Conservation (phyloP, 2,888 invertebrate genomes). For the Lysandra bellargus region DNA sequence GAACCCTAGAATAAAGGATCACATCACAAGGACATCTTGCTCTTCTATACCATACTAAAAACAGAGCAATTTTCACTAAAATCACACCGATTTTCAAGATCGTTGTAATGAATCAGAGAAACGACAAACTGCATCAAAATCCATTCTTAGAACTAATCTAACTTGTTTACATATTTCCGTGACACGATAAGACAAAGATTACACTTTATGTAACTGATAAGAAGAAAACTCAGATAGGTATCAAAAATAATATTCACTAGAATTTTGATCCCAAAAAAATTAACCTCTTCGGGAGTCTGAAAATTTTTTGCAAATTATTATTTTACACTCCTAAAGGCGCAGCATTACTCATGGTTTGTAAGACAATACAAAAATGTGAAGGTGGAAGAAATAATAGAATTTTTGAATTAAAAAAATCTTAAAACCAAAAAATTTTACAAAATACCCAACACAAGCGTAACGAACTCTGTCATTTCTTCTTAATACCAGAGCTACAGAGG, state of each 20-base stretch:
- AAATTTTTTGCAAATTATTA: not conserved
- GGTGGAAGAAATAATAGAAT: too few species aligned
- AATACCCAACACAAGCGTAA: not conserved
- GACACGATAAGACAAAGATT: not conserved
- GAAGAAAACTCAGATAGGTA: not conserved
- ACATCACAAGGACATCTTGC: too few species aligned
- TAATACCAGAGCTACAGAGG: not conserved
- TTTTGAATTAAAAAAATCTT: too few species aligned
- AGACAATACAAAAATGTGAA: too few species aligned
- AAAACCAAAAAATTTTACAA: not conserved
- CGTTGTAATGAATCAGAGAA: not conserved
- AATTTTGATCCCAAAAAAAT: not conserved
- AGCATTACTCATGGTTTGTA: too few species aligned
- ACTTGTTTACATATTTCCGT: conserved; percentile 3
- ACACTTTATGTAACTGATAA: conserved; percentile 10
- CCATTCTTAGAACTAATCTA: not conserved
- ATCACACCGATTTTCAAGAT: not conserved
- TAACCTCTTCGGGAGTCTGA: not conserved
- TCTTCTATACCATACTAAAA: too few species aligned
- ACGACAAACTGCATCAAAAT: not conserved
- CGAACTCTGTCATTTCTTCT: not conserved
- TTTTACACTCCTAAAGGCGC: too few species aligned
- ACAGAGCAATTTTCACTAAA: not conserved
- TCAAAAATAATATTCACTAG: not conserved
- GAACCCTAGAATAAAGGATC: too few species aligned